Evolutionary conservation across 2,797 vertebrate species (phyloP).

Genomic region (Dipus sagitta): DNA sequence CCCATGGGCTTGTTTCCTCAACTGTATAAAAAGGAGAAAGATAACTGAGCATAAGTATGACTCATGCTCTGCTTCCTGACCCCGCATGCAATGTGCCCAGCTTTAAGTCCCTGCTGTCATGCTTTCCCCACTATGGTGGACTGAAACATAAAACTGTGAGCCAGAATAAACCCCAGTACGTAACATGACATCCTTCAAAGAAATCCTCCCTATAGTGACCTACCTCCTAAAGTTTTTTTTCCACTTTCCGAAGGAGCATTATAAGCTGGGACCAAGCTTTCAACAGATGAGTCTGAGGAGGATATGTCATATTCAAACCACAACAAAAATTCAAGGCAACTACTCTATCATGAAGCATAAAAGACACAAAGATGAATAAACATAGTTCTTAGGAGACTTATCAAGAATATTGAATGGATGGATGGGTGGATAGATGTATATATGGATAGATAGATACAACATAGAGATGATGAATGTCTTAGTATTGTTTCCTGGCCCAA

Average conservation of each 20-base stretch:
- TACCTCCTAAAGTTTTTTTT: not conserved
- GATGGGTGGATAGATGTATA: too few relatives aligned
- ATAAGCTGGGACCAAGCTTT: not conserved
- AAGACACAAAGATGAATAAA: not conserved
- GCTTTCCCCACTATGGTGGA: too few relatives aligned
- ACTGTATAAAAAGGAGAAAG: too few relatives aligned
- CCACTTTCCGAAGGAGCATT: not conserved
- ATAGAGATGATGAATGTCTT: not conserved
- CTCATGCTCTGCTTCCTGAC: too few relatives aligned
- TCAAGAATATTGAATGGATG: constrained; percentile 1
- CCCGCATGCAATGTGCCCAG: too few relatives aligned
- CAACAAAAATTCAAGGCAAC: not conserved
- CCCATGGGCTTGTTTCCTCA: too few relatives aligned
- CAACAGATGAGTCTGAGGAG: not conserved
- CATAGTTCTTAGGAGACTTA: not conserved
- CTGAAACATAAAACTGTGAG: too few relatives aligned
- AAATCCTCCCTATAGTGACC: not conserved
- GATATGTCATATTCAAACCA: not conserved
- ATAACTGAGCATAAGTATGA: too few relatives aligned
- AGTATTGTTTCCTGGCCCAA: not conserved
- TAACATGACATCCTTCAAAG: not conserved
- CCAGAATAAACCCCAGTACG: not conserved
- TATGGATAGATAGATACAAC: not conserved
- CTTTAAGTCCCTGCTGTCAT: too few relatives aligned
- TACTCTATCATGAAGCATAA: not conserved